A percentile compares a stretch with the other conserved stretches of the same genome.
These are phyloP conservation scores for Campoletis raptor DNA, from an alignment of 2,888 invertebrate species.

Conservation along the genomic window DNA sequence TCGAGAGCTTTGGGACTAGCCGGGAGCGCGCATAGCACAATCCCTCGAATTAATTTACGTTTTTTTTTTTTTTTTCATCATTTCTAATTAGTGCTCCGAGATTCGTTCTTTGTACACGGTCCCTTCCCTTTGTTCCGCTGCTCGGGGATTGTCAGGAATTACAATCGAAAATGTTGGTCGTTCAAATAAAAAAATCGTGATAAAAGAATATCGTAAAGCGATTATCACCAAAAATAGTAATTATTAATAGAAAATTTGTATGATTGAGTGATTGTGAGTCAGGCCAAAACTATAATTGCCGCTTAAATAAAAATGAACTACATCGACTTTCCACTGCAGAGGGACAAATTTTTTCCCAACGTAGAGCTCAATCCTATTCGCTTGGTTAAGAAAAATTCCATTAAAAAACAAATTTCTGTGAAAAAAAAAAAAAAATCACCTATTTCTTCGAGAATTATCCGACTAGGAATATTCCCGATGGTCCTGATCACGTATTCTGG, in stretches of 20 bases:
- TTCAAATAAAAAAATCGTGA: neutral
- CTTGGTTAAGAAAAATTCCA: neutral
- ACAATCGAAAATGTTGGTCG: neutral
- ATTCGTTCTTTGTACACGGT: neutral
- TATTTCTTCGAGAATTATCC: neutral
- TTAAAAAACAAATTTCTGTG: neutral
- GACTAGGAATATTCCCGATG: too few species aligned
- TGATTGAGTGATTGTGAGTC: neutral
- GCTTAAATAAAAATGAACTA: neutral
- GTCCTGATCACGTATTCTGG: too few species aligned
- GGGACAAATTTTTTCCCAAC: neutral
- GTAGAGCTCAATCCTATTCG: neutral
- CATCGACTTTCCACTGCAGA: neutral
- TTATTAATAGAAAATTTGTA: neutral
- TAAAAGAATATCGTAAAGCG: neutral
- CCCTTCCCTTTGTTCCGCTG: neutral
- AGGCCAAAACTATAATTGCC: neutral
- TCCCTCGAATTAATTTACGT: neutral
- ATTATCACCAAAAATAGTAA: neutral
- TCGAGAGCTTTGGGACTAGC: slow-evolving; percentile 21
- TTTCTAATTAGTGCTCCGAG: neutral
- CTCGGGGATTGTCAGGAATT: neutral
- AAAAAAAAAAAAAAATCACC: neutral
- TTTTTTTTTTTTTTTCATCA: slow-evolving; percentile 1
- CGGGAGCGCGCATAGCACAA: neutral